Base-by-base conservation (phyloP, 2,113 vertebrate species). In the Crocuta crocuta region DNA sequence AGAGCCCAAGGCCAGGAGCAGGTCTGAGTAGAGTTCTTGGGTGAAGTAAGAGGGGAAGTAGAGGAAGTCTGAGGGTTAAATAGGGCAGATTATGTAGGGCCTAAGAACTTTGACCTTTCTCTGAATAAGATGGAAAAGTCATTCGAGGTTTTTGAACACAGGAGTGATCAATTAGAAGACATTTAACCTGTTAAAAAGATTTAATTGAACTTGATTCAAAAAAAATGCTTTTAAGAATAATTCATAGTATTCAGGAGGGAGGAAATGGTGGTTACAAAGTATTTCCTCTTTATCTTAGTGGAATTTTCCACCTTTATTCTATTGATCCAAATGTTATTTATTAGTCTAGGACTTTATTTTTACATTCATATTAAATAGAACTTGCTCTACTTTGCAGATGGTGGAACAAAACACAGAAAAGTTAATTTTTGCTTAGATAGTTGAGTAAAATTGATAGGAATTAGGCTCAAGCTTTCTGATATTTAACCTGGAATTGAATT, bases 401-500 rank as follows among this genome's bases (percentile, higher is more conserved):
- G 4, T 58, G 28, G 23, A 78, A 80, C 39, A 93, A 86, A 92
- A 65, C 31, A 84, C 45, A 80, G 73, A 90, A 80, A 61, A 93
- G 63, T 68, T 95, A 12, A 76, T 68, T 95, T 96, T 96, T 89
- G 5, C 45, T 94, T 61, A 86, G 0, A 71, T 94, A 71, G 17
- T 94, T 97, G 50, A 94, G n/a, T 63, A 91, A 94, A 94, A 84
- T 89, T 95, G 19, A 10, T 96, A 53, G 55, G 35, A 93, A 93
- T 73, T 91, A 11, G 95, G 93, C 11, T 24, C 10, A 93, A 31
- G 58, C 74, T 23, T 90, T 89, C 13, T 89, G 61, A 86, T 91
- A 73, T 23, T 95, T 97, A 91, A 88, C 16, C 31, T 95, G 43
- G 78, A 86, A 91, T 86, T 96, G 26, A 96, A 45, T 95, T 96